Percentiles rank a stretch among this genome's conserved stretches.
Conservation (phyloP, 2,888 invertebrate species). For the Pimpla rufipes region DNA sequence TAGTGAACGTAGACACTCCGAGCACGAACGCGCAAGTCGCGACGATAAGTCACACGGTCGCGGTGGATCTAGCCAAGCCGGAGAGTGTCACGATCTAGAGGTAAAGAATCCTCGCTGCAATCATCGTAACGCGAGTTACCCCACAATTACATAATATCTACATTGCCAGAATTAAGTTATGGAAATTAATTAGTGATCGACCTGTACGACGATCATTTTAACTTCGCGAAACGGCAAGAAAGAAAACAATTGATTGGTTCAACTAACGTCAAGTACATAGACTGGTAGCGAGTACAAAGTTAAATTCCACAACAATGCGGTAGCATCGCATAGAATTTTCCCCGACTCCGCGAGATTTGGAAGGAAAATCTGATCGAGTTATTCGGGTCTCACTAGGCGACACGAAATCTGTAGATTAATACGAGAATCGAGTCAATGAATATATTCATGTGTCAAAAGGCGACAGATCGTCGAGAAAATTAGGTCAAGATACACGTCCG, state of each 20-base stretch:
- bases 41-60: constrained; percentile 87
- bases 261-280: constrained; percentile 25
- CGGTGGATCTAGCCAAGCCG: constrained; percentile 84
- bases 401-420: not conserved
- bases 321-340: not conserved
- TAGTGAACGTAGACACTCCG: constrained; percentile 86
- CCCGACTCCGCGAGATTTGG: constrained; percentile 1
- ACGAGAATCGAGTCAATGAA: constrained; percentile 13
- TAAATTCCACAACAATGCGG: not conserved
- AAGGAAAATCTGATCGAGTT: not conserved
- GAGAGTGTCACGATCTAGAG: constrained; percentile 72
- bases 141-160: constrained; percentile 26
- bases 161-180: constrained; percentile 52
- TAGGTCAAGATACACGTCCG: not conserved
- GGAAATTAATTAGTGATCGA: constrained; percentile 17
- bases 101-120: constrained; percentile 10
- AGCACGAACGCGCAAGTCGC: constrained; percentile 75
- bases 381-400: constrained; percentile 2
- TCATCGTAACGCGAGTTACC: constrained; percentile 12
- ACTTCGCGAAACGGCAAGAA: constrained; percentile 4
- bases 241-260: not conserved
- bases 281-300: constrained; percentile 44
- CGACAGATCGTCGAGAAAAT: not conserved
- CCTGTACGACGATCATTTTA: not conserved
- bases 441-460: constrained; percentile 51